Conservation (phyloP, 2,797 vertebrate species). For the Mastacembelus armatus region DNA sequence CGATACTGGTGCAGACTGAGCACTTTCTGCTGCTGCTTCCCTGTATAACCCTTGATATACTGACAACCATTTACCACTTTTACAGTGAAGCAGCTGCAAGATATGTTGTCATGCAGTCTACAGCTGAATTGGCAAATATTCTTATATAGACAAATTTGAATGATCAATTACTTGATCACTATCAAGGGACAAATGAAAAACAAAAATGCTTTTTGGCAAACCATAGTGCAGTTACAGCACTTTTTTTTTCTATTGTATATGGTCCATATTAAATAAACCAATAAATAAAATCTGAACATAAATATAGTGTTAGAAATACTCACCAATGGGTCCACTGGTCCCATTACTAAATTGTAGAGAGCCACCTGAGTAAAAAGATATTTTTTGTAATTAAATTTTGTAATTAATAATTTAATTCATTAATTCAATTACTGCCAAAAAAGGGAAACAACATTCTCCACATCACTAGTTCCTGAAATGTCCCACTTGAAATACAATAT, state of each 20-base stretch:
- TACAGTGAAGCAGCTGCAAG: no score
- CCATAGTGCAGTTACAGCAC: neutral
- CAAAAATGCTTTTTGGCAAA: neutral
- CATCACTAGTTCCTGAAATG: neutral
- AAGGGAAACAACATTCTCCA: neutral
- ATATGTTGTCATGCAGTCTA: neutral
- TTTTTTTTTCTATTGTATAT: neutral
- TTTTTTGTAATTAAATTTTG: no score
- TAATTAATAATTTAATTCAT: no score
- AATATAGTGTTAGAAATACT: slow-evolving; percentile 48
- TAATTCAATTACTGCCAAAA: neutral
- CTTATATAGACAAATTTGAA: neutral
- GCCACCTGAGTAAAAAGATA: slow-evolving; percentile 62
- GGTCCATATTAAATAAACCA: neutral
- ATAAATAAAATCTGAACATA: neutral
- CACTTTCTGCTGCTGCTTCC: no score
- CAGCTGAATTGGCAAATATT: no score
- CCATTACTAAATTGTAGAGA: slow-evolving; percentile 77
- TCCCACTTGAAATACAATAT: neutral
- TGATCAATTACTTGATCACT: neutral
- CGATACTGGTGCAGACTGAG: no score
- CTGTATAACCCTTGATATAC: no score
- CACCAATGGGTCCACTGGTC: slow-evolving; percentile 55
- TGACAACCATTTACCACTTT: no score
- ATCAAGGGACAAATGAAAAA: neutral